Evolutionary conservation across 2,113 vertebrate genomes (phyloP), one percentile per base, ranked within the genome.

Genomic region (Dendropsophus ebraccatus): DNA sequence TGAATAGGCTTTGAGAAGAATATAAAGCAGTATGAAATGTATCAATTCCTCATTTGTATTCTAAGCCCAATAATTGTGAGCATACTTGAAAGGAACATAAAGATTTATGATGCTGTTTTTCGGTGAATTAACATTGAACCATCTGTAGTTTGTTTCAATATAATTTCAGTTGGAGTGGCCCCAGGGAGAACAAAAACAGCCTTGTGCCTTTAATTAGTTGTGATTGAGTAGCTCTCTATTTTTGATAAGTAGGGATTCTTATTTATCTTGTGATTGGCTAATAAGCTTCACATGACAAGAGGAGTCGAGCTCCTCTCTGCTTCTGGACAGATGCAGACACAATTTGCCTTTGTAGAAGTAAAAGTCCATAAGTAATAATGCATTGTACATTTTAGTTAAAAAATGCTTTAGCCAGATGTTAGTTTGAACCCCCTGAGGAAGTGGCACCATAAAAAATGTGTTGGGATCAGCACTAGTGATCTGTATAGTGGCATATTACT

Each of bases 1-100:
- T 60, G 21, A 58, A 35, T 60, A 60, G 30, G 50, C 21, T 79
- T 58, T 23, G 16, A 35, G 49, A 54, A 79, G 77, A 79, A 56
- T 37, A 60, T 60, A 41, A 60, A 79, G 77, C 54, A 41, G 52
- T 41, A 41, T 56, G 50, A 41, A 32, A 54, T 21, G 16, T 0
- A 4, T 4, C 80, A 16, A 62, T 58, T 49, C 1, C 0, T 6
- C 62, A 1, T 50, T 82, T 21, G 11, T 56, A 21, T 75, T 85
- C 12, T 77, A 37, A 88, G 86, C 32, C 9, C 21, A 50, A 77
- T 60, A 76, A 87, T 50, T 72, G 87, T 37, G 30, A 82, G 4
- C 4, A 74, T 79, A 88, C 80, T 0, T 37, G 56, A 73, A 19
- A 78, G 7, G 56, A 30, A 88, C 75, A 56, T 5, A 54, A 0